Conservation (phyloP, 2,113 vertebrate genomes). For the Percopsis transmontana region DNA sequence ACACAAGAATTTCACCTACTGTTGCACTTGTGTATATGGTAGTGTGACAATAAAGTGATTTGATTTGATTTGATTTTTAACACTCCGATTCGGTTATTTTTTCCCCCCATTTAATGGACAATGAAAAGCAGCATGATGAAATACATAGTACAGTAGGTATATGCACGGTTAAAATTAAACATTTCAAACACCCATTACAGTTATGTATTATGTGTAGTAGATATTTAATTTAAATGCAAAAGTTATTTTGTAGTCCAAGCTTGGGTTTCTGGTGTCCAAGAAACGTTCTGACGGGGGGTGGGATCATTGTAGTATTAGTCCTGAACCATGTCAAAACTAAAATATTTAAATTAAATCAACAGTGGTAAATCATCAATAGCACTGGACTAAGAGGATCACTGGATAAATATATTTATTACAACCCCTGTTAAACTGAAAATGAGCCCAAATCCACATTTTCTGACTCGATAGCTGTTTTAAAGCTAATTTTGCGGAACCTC, state of each 20-base stretch:
- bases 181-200: conserved; percentile 44
- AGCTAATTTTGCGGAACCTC: conserved; percentile 30
- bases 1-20: too few species aligned
- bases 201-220: conserved; percentile 17
- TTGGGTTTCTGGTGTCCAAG: conserved; percentile 9
- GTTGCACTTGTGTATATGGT: too few species aligned
- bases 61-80: too few species aligned
- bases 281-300: not conserved
- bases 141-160: conserved; percentile 52
- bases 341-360: too few species aligned
- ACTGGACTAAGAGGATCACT: too few species aligned
- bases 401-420: not conserved
- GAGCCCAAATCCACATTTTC: not conserved
- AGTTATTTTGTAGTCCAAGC: not conserved
- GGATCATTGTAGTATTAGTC: too few species aligned
- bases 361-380: too few species aligned
- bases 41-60: too few species aligned
- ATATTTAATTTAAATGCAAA: conserved; percentile 17
- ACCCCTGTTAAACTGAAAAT: not conserved
- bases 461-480: conserved; percentile 23
- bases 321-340: too few species aligned
- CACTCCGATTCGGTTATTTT: conserved; percentile 34
- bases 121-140: conserved; percentile 43
- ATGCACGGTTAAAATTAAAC: conserved; percentile 50
- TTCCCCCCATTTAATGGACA: conserved; percentile 59